A percentile compares a stretch with the other conserved stretches of the same genome.
These are phyloP conservation scores for Crocidura indochinensis DNA, from an alignment of 2,797 vertebrate species.

Conservation along the genomic window DNA sequence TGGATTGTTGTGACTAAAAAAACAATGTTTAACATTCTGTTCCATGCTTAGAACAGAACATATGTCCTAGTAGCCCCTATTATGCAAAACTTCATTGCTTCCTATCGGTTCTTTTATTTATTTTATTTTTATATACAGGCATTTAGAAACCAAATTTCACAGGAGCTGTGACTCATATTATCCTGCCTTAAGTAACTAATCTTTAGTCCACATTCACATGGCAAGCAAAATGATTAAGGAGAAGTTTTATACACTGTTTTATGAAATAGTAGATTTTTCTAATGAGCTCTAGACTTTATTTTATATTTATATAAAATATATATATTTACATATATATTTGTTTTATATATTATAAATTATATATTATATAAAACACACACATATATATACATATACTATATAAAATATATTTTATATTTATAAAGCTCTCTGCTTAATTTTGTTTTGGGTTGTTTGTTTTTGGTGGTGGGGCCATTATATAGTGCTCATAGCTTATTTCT, in stretches of 20 bases:
- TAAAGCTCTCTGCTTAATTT: too few species aligned
- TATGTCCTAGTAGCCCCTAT: neutral
- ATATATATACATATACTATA: too few species aligned
- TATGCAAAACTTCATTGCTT: conserved; percentile 28
- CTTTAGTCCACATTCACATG: neutral
- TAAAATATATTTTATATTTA: too few species aligned
- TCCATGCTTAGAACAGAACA: neutral
- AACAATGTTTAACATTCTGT: conserved; percentile 18
- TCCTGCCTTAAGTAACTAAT: conserved; percentile 21
- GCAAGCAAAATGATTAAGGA: neutral
- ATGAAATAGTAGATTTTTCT: neutral
- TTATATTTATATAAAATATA: too few species aligned
- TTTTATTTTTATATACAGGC: conserved; percentile 54
- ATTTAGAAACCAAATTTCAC: conserved; percentile 24
- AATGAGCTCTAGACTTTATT: neutral
- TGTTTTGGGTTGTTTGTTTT: too few species aligned
- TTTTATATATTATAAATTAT: too few species aligned
- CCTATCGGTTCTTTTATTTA: conserved; percentile 39
- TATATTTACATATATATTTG: too few species aligned
- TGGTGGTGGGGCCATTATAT: too few species aligned
- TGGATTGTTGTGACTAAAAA: neutral
- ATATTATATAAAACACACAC: too few species aligned
- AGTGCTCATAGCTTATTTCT: too few species aligned
- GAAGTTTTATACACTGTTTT: neutral
- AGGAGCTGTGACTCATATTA: conserved; percentile 30